Base-by-base conservation (phyloP, 2,888 invertebrate species). In the Apantesis nais region DNA sequence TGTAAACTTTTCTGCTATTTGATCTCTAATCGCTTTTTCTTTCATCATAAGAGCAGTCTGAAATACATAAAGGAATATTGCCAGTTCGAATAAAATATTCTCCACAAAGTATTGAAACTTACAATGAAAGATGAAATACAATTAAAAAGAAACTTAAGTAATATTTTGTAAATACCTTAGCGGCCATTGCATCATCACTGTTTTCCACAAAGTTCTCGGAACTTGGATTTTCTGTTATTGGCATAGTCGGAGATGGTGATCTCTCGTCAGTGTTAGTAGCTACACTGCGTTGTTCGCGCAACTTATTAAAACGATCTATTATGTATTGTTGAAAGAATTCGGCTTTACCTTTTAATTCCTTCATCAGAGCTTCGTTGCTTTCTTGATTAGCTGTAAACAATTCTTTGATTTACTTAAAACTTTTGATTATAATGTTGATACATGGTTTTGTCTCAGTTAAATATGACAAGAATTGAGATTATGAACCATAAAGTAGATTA, bases 1-100 rank as follows among this genome's bases (percentile, higher is more conserved):
- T 0, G 96, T 96, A 78, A 96, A 96, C 72, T 96, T 96, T 78
- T 96, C 96, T 0, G 96, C 96, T 93, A 97, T 96, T 85, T 97
- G 97, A 75, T 97, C 96, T 2, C 97, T 93, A 69, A 97, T 96
- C 0, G 96, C 96, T 83, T 95, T 95, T 78, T 95, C 95, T 84
- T 95, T 95, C 86, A 94, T 90, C 90, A 94, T 93, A 44, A 96
- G 91, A 22, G 91, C 92, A 25, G 94, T 96, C 91, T 96, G 90
- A 60, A 91, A 90, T 73, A 61, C 76, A 67, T 22, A 62, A 48
- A 67, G 4, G 34, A 11, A 9, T 52, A 7, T 39, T 41, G 8
- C 41, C 5, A 39, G 7, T 37, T 22, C 14, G 5, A 7, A 11
- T 52, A 0, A 11, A 9, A 22, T 22, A 19, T 44, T n/a, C n/a